A percentile compares a stretch with the other conserved stretches of the same genome.
Conservation (phyloP, 2,888 invertebrate species). For the Molorchus minor region DNA sequence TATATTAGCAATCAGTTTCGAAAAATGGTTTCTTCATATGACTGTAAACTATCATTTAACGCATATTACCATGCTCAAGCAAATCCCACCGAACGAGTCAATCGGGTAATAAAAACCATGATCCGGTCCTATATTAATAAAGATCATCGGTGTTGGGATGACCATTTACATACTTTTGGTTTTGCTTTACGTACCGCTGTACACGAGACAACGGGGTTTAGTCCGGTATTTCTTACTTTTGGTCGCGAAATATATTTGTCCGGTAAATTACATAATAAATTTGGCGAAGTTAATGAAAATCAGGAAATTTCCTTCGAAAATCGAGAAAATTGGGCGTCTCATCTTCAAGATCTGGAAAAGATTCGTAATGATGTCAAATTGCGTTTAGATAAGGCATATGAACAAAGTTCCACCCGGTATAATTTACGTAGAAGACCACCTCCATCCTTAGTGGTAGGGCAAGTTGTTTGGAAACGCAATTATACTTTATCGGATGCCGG, state of each 20-base stretch:
- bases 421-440: constrained; percentile 25
- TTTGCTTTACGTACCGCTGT: constrained; percentile 38
- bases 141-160: too few relatives aligned
- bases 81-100: constrained; percentile 51
- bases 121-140: constrained; percentile 24
- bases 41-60: constrained; percentile 34
- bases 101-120: constrained; percentile 47
- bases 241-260: constrained; percentile 23
- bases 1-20: too few relatives aligned
- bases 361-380: constrained; percentile 9
- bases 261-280: constrained; percentile 15
- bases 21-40: constrained; percentile 30
- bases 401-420: constrained; percentile 18
- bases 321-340: constrained; percentile 5
- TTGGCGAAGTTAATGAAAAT: background rate
- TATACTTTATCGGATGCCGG: too few relatives aligned
- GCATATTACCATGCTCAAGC: constrained; percentile 49
- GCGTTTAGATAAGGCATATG: constrained; percentile 21
- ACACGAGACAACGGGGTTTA: constrained; percentile 42
- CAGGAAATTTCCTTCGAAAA: background rate
- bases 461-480: constrained; percentile 27
- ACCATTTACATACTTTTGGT: too few relatives aligned
- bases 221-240: constrained; percentile 16
- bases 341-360: constrained; percentile 11
- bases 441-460: background rate